Evolutionary conservation across 2,888 invertebrate genomes (phyloP), one percentile per base, ranked within the genome.

Genomic region (Thecocarcelia acutangulata): DNA sequence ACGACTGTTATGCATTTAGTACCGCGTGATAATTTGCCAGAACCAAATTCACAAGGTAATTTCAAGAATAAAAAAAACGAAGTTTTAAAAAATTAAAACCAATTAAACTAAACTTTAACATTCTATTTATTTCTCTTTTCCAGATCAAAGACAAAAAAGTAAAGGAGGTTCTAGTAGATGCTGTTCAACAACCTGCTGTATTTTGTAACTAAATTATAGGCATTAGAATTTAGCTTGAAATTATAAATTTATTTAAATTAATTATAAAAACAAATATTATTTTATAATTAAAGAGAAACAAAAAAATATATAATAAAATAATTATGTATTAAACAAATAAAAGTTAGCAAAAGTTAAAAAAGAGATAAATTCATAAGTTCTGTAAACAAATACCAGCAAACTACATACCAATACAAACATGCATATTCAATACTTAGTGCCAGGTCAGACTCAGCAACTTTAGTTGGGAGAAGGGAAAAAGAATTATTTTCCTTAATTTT

Each of bases 1-100:
- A 99, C 98, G 89, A 98, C 98, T 90, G 99, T 99, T 91, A 99
- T 99, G 99, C 99, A 99, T 93, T 95, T 99, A 90, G 99, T 99
- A 91, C 98, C 99, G 87, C 94, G 99, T 92, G 99, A 99, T 92
- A 98, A 98, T 92, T 93, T 99, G 92, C 99, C 99, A 89, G 99
- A 99, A 93, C 99, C 99, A 89, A 99, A 98, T 93, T 97, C 97
- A 88, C 97, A 97, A 94, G 97, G 97, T 97, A 91, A 89, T 82
- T 83, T 28, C 1, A 15, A 58, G 61, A 24, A 15, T 37, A 24
- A 56, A 28, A 44, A 40, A 72, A 42, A 59, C 48, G 59, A 46
- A 40, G 15, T 52, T 33, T 42, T 15, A 59, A n/a, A n/a, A n/a
- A n/a, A n/a, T n/a, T n/a, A n/a, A n/a, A n/a, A n/a, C n/a, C 21